These are phyloP conservation scores for Cheirogaleus medius DNA, from an alignment of 2,113 vertebrate species.

Conservation along the genomic window DNA sequence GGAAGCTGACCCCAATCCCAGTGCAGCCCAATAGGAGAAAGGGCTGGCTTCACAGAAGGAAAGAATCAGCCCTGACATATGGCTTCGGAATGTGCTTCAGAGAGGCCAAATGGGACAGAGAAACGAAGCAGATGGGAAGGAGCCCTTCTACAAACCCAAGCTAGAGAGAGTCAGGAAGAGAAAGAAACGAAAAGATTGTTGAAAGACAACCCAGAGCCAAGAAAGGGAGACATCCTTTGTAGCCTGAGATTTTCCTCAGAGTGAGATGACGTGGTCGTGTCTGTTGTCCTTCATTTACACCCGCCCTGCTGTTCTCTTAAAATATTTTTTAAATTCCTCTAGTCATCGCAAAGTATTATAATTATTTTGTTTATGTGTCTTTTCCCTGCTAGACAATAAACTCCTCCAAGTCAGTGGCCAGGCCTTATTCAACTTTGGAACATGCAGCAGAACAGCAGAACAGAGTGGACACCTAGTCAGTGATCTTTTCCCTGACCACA, in stretches of 20 bases:
- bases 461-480: rapidly evolving
- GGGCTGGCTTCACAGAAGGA: neutral
- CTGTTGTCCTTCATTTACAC: neutral
- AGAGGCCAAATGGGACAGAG: neutral
- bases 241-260: neutral
- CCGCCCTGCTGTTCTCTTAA: neutral
- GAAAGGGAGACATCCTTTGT: neutral
- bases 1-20: neutral
- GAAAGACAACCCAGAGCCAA: neutral
- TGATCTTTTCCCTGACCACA: neutral
- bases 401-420: neutral
- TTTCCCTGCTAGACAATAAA: neutral
- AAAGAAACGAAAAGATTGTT: neutral
- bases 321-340: neutral
- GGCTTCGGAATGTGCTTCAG: neutral
- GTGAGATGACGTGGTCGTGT: neutral
- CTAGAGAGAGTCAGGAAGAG: neutral
- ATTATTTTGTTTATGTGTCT: neutral
- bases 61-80: neutral
- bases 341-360: neutral
- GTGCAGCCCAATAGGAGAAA: neutral
- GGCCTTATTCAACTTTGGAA: neutral
- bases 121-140: neutral
- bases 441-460: neutral
- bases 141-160: neutral